A percentile compares a stretch with the other conserved stretches of the same genome.
Evolutionary conservation across 2,797 vertebrate species (phyloP).

Genomic region (Gallinago solitaria): DNA sequence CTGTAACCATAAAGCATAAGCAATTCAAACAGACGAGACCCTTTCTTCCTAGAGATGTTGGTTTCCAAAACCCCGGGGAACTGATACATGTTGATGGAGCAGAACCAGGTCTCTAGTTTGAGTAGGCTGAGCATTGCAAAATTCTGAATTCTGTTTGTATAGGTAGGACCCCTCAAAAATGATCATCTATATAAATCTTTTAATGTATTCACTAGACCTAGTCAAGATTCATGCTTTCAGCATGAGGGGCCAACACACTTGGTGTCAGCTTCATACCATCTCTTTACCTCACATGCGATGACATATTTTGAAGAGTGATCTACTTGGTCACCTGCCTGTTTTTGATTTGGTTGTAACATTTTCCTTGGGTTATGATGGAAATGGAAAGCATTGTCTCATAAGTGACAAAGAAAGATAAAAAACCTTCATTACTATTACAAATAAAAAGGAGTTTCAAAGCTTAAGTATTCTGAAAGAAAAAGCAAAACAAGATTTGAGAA

Average conservation of each 20-base stretch:
- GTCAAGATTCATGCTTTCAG: not conserved
- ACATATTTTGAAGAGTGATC: not conserved
- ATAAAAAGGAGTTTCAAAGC: not conserved
- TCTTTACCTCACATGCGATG: not conserved
- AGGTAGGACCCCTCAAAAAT: not conserved
- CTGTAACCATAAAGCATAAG: not conserved
- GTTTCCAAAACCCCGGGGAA: not conserved
- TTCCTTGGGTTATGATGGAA: not conserved
- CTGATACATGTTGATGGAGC: not conserved
- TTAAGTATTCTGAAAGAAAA: not conserved
- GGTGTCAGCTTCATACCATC: not conserved
- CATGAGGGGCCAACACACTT: not conserved
- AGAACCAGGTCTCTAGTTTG: not conserved
- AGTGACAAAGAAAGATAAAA: not conserved
- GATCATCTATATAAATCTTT: not conserved
- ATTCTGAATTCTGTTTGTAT: not conserved
- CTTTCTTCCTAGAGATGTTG: not conserved
- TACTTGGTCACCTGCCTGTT: constrained; percentile 1
- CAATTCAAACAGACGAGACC: not conserved
- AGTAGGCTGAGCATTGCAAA: not conserved
- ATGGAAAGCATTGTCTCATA: not conserved
- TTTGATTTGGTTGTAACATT: not conserved
- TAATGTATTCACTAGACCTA: not conserved
- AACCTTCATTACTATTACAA: not conserved
- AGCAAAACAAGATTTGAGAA: not conserved